Evolutionary conservation across 2,113 vertebrate genomes (phyloP).

Genomic region (Scartelaos histophorus): DNA sequence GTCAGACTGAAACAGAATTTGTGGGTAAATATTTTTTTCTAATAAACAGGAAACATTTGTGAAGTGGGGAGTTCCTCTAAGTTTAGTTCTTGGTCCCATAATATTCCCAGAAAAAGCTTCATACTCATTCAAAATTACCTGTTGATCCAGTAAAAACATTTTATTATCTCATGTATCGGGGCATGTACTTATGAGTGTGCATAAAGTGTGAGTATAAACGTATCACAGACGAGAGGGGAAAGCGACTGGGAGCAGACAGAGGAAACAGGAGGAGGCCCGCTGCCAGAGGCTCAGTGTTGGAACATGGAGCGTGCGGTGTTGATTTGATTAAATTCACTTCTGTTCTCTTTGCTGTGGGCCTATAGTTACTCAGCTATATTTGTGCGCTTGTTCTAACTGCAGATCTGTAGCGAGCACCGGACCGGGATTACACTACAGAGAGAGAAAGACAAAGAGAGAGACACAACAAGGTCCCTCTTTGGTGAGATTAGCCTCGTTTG

Average conservation of each 20-base stretch:
- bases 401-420: conserved; percentile 51
- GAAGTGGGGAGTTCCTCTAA: not conserved
- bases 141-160: not conserved
- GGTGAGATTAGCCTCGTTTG: conserved; percentile 37
- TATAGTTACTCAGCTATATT: conserved; percentile 69
- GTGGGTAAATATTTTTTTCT: too few species aligned
- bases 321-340: conserved; percentile 72
- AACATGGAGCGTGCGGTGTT: conserved; percentile 66
- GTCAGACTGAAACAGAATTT: too few species aligned
- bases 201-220: not conserved
- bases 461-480: not conserved
- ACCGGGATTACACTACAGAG: conserved; percentile 47
- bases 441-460: conserved; percentile 14
- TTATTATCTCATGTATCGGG: not conserved
- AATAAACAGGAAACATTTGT: not conserved
- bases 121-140: not conserved
- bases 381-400: conserved; percentile 61
- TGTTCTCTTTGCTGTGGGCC: conserved; percentile 70
- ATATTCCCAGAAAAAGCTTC: not conserved
- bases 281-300: conserved; percentile 64
- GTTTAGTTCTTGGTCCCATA: not conserved
- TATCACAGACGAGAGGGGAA: conserved; percentile 17
- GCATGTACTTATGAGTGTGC: not conserved
- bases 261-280: conserved; percentile 48
- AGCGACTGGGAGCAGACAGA: conserved; percentile 32